These are phyloP conservation scores for Lycaena phlaeas DNA, from an alignment of 2,888 invertebrate genomes.

Conservation along the genomic window DNA sequence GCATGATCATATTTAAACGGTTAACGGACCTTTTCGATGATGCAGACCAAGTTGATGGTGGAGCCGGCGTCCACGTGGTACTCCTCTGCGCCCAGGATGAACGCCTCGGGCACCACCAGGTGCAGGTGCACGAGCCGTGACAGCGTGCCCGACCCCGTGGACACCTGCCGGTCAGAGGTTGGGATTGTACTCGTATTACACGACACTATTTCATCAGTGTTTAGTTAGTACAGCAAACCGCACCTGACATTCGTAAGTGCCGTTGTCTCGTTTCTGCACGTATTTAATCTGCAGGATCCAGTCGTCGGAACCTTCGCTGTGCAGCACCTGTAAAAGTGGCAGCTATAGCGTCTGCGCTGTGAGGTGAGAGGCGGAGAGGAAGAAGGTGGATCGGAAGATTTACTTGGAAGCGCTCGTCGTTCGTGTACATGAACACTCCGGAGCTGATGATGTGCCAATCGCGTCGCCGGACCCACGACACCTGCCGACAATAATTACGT, in stretches of 20 bases:
- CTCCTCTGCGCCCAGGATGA: conserved; percentile 89
- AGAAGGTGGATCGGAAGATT: no score
- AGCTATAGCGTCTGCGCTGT: no score
- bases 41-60: conserved; percentile 90
- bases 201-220: no score
- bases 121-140: conserved; percentile 91
- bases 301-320: conserved; percentile 89
- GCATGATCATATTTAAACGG: no score
- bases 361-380: no score
- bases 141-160: conserved; percentile 85
- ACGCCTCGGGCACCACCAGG: conserved; percentile 91
- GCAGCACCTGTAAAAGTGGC: conserved; percentile 81
- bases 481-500: no score
- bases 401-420: conserved; percentile 86
- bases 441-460: conserved; percentile 96
- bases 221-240: not conserved
- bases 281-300: conserved; percentile 95
- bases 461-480: conserved; percentile 92
- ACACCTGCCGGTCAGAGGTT: no score
- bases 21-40: conserved; percentile 90
- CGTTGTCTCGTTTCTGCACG: conserved; percentile 91
- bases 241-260: conserved; percentile 94
- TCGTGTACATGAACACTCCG: conserved; percentile 91
- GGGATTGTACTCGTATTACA: no score
- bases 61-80: conserved; percentile 93